phyloP scores from a whole-genome alignment of 2,888 invertebrate species.

The Synergus laeviventris region DNA sequence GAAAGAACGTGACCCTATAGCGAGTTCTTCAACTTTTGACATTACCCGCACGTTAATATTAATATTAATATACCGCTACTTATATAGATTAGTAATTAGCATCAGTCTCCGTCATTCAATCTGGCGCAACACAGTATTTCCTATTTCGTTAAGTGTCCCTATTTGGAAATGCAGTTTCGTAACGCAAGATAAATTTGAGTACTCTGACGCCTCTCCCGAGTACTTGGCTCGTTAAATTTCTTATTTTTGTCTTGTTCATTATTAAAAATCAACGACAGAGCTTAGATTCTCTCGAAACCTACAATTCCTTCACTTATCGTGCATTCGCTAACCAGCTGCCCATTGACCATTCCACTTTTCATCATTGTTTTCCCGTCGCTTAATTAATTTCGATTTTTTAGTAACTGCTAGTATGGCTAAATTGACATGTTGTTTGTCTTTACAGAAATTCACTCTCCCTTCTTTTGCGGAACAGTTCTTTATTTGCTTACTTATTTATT shows the following conservation, averaged over 20 bases:
- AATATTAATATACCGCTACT: conserved; percentile 52
- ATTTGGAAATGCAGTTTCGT: conserved; percentile 29
- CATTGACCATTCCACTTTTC: conserved; percentile 34
- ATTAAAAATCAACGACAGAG: conserved; percentile 33
- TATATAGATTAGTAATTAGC: conserved; percentile 57
- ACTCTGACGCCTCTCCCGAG: conserved; percentile 28
- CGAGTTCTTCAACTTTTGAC: conserved; percentile 34
- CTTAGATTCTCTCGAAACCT: conserved; percentile 8
- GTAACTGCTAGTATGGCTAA: conserved; percentile 69
- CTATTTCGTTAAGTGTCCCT: conserved; percentile 15
- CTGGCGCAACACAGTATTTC: conserved; percentile 50
- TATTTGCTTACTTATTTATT: background rate
- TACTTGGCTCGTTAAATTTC: conserved; percentile 44
- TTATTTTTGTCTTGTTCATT: conserved; percentile 44
- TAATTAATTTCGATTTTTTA: conserved; percentile 56
- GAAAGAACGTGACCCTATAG: conserved; percentile 8
- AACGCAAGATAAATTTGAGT: conserved; percentile 17
- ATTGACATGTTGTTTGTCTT: conserved; percentile 71
- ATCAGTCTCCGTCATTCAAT: conserved; percentile 64
- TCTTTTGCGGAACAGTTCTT: conserved; percentile 17
- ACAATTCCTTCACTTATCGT: conserved; percentile 16
- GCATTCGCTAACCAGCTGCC: conserved; percentile 11
- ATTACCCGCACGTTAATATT: conserved; percentile 41
- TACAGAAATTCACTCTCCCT: conserved; percentile 20
- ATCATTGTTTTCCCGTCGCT: conserved; percentile 44